phyloP scores from a whole-genome alignment of 2,888 invertebrate genomes.

The Drosophila niveifrons region DNA sequence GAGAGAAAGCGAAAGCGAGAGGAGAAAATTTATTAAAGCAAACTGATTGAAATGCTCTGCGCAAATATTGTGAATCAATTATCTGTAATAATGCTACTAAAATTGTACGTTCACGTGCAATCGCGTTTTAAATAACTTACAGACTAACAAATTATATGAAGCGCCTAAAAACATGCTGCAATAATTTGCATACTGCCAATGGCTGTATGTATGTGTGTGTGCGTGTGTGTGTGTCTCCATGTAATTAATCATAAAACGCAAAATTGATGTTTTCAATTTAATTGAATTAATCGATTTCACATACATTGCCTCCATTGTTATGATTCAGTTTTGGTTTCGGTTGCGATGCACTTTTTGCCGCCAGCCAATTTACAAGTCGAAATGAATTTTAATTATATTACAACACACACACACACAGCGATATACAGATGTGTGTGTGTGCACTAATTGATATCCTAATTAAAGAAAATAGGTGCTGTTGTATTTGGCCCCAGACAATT shows the following conservation, averaged over 20 bases:
- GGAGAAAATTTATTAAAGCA: constrained; percentile 18
- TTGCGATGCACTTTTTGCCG: constrained; percentile 26
- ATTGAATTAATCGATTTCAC: constrained; percentile 64
- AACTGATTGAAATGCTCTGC: constrained; percentile 31
- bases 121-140: neutral
- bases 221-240: constrained; percentile 3
- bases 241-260: constrained; percentile 64
- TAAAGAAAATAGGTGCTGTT: constrained; percentile 66
- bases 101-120: neutral
- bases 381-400: constrained; percentile 73
- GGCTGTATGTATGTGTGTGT: neutral
- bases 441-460: constrained; percentile 71
- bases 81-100: constrained; percentile 5
- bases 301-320: constrained; percentile 27
- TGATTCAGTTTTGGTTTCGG: constrained; percentile 3
- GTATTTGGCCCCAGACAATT: constrained; percentile 32
- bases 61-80: constrained; percentile 19
- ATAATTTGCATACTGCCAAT: constrained; percentile 27
- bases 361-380: constrained; percentile 46
- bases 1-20: too few species aligned
- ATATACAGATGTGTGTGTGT: neutral
- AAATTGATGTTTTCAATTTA: constrained; percentile 51
- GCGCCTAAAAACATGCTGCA: constrained; percentile 24
- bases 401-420: constrained; percentile 13
- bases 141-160: neutral